Base-by-base conservation (phyloP, 2,113 vertebrate species). In the Acrocephalus arundinaceus region DNA sequence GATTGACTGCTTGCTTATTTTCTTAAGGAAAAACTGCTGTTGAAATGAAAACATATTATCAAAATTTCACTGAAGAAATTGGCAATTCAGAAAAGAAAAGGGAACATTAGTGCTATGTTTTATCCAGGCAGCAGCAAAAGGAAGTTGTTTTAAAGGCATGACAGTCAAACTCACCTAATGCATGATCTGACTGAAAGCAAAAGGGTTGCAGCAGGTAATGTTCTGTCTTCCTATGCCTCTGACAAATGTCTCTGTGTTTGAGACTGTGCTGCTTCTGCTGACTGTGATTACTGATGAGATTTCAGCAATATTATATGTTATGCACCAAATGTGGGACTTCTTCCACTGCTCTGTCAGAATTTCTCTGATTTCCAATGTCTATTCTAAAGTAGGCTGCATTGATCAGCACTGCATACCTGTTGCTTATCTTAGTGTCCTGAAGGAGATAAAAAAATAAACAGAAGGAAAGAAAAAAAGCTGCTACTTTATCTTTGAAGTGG, bases 401-500 rank as follows among this genome's bases (percentile, higher is more conserved):
- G 49, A 85, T 61, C 62, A 92, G 27, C 21, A 51, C 12, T 68
- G 33, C 2, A 0, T 93, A 94, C 63, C 76, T 95, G 80, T 46
- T 85, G 66, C 27, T 63, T 75, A 75, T 68, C n/a, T 83, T 77
- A 73, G 23, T 27, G 17, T 61, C 67, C 28, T 76, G 54, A 92
- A 93, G n/a, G 67, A 35, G 25, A 83, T n/a, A 58, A 45, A 59
- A 31, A 39, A 71, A 43, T 31, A 61, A 85, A 49, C 9, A 85
- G 68, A 59, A 28, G 0, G 3, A 19, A 67, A 82, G 25, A 46
- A 80, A 89, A 94, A 85, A 46, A 93, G 49, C 78, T 87, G 31
- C 68, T 95, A 82, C 49, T 96, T 80, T 91, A 85, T 94, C 97
- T 97, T 94, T 96, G 87, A 96, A 94, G 87, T 90, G 82, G 35